These are phyloP conservation scores for Rhinichthys klamathensis DNA, from an alignment of 2,113 vertebrate genomes.

Conservation along the genomic window DNA sequence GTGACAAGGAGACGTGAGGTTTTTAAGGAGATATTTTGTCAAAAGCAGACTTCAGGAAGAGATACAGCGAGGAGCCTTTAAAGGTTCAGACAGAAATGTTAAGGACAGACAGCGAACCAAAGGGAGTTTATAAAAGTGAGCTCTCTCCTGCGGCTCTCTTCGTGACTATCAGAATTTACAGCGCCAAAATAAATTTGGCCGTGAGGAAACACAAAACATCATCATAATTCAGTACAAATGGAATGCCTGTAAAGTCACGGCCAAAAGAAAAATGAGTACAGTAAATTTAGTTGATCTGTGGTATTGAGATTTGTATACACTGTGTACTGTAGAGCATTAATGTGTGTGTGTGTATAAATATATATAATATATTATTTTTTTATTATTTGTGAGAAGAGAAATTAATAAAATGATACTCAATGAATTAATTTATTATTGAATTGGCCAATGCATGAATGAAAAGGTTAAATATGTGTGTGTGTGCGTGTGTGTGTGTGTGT, in stretches of 20 bases:
- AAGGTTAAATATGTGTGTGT: too few species aligned
- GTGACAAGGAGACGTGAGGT: constrained; percentile 23
- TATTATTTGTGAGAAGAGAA: too few species aligned
- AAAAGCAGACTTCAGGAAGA: not conserved
- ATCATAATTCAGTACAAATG: constrained; percentile 15
- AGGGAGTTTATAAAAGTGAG: constrained; percentile 9
- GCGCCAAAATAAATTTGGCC: not conserved
- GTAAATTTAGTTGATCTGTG: not conserved
- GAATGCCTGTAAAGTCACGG: not conserved
- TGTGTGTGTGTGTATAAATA: too few species aligned
- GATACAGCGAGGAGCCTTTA: not conserved
- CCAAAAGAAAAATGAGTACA: not conserved
- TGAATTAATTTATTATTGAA: not conserved
- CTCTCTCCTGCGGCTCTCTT: not conserved
- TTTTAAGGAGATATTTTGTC: constrained; percentile 25
- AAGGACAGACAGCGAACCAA: constrained; percentile 3
- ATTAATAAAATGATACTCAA: not conserved
- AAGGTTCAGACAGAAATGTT: constrained; percentile 7
- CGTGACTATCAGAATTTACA: not conserved
- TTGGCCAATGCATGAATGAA: not conserved
- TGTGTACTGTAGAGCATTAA: not conserved
- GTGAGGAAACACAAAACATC: not conserved
- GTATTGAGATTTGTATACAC: not conserved
- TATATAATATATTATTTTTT: too few species aligned
- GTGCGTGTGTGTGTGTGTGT: too few species aligned